phyloP scores from a whole-genome alignment of 2,888 invertebrate genomes.

The Alviniconcha strummeri region DNA sequence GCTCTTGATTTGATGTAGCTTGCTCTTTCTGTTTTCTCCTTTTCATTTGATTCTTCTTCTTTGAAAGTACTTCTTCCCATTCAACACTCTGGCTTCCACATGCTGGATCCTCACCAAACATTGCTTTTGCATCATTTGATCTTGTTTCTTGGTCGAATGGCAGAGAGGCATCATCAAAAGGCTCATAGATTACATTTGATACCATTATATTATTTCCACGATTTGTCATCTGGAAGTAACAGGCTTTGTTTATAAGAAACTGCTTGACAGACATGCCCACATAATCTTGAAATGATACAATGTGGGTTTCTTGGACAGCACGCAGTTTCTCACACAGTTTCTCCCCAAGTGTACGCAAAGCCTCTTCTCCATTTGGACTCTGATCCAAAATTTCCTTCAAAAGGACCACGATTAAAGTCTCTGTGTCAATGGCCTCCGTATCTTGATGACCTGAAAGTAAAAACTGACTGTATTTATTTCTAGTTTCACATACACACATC shows the following conservation, averaged over 20 bases:
- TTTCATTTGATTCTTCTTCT: background rate
- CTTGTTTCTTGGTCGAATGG: too few species aligned
- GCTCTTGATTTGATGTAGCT: background rate
- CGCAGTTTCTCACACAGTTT: background rate
- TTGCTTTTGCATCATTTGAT: too few species aligned
- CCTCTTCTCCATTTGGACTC: background rate
- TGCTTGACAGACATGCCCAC: background rate
- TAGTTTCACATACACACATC: too few species aligned
- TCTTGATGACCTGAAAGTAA: background rate
- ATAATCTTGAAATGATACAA: slow-evolving; percentile 4
- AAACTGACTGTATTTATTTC: too few species aligned
- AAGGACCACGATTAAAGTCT: background rate
- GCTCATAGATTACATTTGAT: background rate
- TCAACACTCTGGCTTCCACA: too few species aligned
- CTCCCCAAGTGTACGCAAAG: slow-evolving; percentile 2
- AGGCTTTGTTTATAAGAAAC: background rate
- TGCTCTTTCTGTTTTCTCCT: background rate
- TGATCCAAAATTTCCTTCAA: slow-evolving; percentile 5
- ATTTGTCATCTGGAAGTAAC: background rate
- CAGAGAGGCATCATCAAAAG: too few species aligned
- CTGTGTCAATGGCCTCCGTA: background rate
- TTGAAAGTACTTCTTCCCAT: too few species aligned
- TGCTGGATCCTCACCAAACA: too few species aligned
- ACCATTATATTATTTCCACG: background rate
- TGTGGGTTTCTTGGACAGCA: background rate